Conservation (phyloP, 2,797 vertebrate genomes). For the Myotis findleyi region DNA sequence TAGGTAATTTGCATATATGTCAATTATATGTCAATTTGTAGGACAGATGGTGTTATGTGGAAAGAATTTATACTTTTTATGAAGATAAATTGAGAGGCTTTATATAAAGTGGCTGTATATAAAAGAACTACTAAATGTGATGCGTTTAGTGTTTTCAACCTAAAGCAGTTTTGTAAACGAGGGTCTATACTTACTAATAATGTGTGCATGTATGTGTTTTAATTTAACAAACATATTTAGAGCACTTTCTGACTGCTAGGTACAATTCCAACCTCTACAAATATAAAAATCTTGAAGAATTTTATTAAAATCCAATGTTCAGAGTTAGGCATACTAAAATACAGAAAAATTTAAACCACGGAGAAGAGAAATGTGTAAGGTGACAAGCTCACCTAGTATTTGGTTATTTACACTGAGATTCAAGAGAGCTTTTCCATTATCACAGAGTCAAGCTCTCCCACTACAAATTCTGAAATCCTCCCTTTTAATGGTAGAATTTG, state of each 20-base stretch:
- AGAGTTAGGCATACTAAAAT: background rate
- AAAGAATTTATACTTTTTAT: background rate
- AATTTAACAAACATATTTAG: background rate
- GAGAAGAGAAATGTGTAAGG: background rate
- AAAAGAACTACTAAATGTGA: background rate
- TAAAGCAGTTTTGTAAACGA: background rate
- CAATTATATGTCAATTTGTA: background rate
- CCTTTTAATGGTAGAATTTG: background rate
- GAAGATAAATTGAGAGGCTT: background rate
- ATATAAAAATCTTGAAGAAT: background rate
- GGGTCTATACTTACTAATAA: background rate
- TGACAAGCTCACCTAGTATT: background rate
- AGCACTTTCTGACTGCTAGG: background rate
- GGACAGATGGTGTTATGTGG: background rate
- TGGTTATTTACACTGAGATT: background rate
- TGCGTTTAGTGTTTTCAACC: background rate
- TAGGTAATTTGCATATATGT: background rate
- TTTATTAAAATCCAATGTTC: constrained; percentile 12
- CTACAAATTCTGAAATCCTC: background rate
- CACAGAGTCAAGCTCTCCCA: background rate
- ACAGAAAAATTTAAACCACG: background rate
- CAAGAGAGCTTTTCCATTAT: background rate
- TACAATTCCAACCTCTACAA: background rate
- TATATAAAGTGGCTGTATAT: background rate
- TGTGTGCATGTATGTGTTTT: background rate